phyloP scores from a whole-genome alignment of 2,888 invertebrate species.

The Hypolimnas misippus region DNA sequence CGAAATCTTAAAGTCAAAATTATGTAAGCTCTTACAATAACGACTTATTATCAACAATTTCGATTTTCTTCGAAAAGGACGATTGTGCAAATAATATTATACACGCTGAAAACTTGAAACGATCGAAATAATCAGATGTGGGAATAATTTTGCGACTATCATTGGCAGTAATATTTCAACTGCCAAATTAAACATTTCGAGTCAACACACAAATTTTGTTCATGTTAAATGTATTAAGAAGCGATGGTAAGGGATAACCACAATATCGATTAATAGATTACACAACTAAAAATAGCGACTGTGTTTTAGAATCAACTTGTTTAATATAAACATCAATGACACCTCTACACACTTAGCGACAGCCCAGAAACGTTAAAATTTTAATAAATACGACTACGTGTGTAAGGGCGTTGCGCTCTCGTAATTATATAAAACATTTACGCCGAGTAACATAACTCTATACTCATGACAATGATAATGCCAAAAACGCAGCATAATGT shows the following conservation, averaged over 20 bases:
- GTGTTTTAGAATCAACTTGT: conserved; percentile 58
- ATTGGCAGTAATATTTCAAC: conserved; percentile 18
- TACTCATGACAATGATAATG: conserved; percentile 37
- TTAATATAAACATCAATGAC: conserved; percentile 36
- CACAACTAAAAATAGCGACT: conserved; percentile 51
- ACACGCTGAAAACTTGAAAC: not conserved
- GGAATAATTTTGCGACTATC: not conserved
- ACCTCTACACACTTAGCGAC: conserved; percentile 48
- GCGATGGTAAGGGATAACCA: not conserved
- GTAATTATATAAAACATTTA: conserved; percentile 35
- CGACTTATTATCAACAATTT: conserved; percentile 25
- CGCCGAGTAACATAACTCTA: conserved; percentile 29
- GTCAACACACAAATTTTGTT: conserved; percentile 27
- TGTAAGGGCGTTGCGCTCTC: conserved; percentile 43
- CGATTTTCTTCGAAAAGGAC: conserved; percentile 8
- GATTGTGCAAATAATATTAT: conserved; percentile 15
- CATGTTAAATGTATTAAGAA: conserved; percentile 2
- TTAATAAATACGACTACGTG: conserved; percentile 39
- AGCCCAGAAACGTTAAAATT: not conserved
- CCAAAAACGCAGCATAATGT: conserved; percentile 35
- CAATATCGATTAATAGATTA: not conserved
- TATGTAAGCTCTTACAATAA: conserved; percentile 37
- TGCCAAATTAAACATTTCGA: conserved; percentile 24
- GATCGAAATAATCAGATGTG: conserved; percentile 9
- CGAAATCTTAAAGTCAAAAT: conserved; percentile 34